Evolutionary conservation across 1,140 invertebrate genomes (phyloP).

Genomic region (Eubasilissa regina): DNA sequence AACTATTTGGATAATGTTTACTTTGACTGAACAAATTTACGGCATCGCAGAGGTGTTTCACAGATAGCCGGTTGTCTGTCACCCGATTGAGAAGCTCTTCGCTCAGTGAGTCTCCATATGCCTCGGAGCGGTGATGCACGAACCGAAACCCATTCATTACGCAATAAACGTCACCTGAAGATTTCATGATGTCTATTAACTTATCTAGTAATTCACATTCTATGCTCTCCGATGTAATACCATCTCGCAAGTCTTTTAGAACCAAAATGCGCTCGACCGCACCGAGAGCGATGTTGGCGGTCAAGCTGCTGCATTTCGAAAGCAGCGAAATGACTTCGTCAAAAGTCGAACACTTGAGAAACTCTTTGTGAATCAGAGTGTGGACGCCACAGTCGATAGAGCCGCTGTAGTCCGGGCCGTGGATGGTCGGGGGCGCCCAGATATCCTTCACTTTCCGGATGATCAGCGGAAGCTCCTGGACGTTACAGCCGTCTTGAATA

Average conservation of each 20-base stretch:
- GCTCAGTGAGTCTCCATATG: conserved; percentile 73
- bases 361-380: conserved; percentile 68
- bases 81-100: conserved; percentile 77
- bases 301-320: conserved; percentile 70
- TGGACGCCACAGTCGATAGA: conserved; percentile 64
- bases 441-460: conserved; percentile 73
- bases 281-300: conserved; percentile 69
- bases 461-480: conserved; percentile 80
- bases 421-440: conserved; percentile 57
- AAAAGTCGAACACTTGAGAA: conserved; percentile 66
- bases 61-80: conserved; percentile 74
- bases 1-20: conserved; percentile 68
- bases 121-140: conserved; percentile 66
- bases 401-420: conserved; percentile 11
- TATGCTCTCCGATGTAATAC: conserved; percentile 36
- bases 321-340: conserved; percentile 68
- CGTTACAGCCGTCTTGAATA: conserved; percentile 78
- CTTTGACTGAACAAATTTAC: conserved; percentile 68
- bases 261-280: conserved; percentile 69
- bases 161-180: conserved; percentile 68
- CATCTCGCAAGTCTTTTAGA: conserved; percentile 59
- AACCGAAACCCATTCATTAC: conserved; percentile 68
- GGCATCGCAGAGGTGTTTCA: conserved; percentile 77
- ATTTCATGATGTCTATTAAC: conserved; percentile 67
- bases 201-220: conserved; percentile 68